Evolutionary conservation across 2,888 invertebrate genomes (phyloP), one percentile per base, ranked within the genome.

Genomic region (Torymus aiolomorphi): DNA sequence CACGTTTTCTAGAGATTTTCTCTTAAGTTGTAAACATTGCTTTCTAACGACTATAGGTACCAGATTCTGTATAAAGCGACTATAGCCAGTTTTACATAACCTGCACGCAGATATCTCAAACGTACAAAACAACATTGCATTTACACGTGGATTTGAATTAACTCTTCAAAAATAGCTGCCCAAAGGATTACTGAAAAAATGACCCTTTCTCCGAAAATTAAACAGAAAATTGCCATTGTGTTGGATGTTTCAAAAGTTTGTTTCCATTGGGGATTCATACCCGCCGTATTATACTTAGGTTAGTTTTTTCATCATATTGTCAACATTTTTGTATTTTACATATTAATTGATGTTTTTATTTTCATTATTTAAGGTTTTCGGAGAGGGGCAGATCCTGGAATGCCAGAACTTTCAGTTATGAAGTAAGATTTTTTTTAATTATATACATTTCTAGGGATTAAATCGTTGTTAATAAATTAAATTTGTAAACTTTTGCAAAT

Each of bases 181-280:
- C 62, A 78, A 73, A 69, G 72, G 77, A 62, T 80, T 74, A 59
- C 18, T 13, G 49, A 71, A 0, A 87, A 81, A 85, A 90, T 90
- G 89, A 84, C 83, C 71, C 81, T 92, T 67, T 91, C 92, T 79
- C 91, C 92, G 56, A 92, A 92, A 81, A 93, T 92, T 1, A 94
- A 94, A 88, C 93, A 94, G 85, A 92, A 94, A 84, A 88, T 95
- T 66, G 91, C 92, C 54, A 89, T 92, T 49, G 93, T 95, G 10
- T 90, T 94, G 65, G 92, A 92, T 63, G 83, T 93, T 0, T 91
- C 92, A 12, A 94, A 94, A 89, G 92, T 92, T 0, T 90, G 92
- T 76, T 94, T 95, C 83, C 94, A 94, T 85, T 94, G 93, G 92
- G 94, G 94, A 62, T 95, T 95, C 83, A 93, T 95, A 80, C 95